Evolutionary conservation across 1,140 invertebrate species (phyloP), one percentile per base, ranked within the genome.

Genomic region (Pygmarrhopalites habei): DNA sequence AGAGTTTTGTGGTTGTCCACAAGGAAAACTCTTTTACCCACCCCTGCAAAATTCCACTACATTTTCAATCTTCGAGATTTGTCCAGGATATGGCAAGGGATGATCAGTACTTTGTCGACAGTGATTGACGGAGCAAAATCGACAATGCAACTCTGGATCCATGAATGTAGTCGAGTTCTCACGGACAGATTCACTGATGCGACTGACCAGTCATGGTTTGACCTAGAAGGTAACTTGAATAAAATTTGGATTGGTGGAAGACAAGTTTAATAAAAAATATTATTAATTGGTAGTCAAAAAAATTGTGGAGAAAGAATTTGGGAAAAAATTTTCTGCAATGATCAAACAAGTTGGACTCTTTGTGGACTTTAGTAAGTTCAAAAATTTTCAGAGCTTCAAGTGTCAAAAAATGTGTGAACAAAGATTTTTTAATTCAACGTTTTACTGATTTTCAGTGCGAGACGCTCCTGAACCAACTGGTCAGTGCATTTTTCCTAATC

Each of bases 401-500:
- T 17, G 55, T 5, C 39, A 29, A 15, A 29, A n/a, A 17, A 17
- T n/a, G 30, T 66, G 26, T 29, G 25, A 21, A 35, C n/a, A 21
- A 15, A n/a, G 14, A 67, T 17, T 41, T 53, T 47, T 21, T n/a
- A n/a, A 64, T n/a, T n/a, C n/a, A n/a, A n/a, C n/a, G n/a, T n/a
- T n/a, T n/a, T n/a, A n/a, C n/a, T n/a, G n/a, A n/a, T n/a, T n/a
- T n/a, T n/a, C n/a, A n/a, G n/a, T 64, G 68, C 90, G 92, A 76
- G 94, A 98, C 79, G 93, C 94, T 39, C 92, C 93, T 23, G 94
- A 98, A 78, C 92, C 93, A 1, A 95, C 93, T 0, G 93, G n/a
- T n/a, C n/a, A n/a, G n/a, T n/a, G n/a, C n/a, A n/a, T n/a, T n/a
- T n/a, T n/a, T n/a, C n/a, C n/a, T n/a, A n/a, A n/a, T n/a, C n/a